These are phyloP conservation scores for Sorex fumeus DNA, from an alignment of 2,113 vertebrate genomes.

Conservation along the genomic window DNA sequence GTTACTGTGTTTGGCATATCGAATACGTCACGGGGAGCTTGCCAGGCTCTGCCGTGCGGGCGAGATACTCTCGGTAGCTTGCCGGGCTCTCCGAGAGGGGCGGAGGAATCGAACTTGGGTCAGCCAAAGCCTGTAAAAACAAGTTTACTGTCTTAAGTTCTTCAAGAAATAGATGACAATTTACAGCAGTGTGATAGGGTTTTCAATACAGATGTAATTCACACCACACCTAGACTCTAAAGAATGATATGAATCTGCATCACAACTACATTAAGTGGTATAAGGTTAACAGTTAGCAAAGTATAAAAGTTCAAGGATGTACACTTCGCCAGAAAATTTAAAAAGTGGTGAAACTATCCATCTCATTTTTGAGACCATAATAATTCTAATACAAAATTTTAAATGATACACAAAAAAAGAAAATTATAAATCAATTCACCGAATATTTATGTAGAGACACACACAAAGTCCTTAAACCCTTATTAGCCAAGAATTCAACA, in stretches of 20 bases:
- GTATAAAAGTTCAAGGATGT: not conserved
- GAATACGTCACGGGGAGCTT: no score
- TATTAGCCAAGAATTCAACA: constrained; percentile 7
- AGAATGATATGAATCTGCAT: not conserved
- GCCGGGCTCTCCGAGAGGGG: no score
- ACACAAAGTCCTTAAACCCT: constrained; percentile 14
- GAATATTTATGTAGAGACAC: not conserved
- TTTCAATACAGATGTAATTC: not conserved
- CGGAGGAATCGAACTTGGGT: no score
- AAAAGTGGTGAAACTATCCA: not conserved
- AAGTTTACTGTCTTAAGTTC: not conserved
- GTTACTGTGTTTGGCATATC: no score
- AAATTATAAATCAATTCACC: constrained; percentile 15
- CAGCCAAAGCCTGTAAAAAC: not conserved
- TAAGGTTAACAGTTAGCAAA: not conserved
- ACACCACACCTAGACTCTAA: not conserved
- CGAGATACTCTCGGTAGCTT: no score
- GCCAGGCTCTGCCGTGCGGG: no score
- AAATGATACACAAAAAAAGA: not conserved
- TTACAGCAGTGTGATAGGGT: not conserved
- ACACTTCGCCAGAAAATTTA: constrained; percentile 14
- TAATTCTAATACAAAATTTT: not conserved
- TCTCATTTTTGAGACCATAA: not conserved
- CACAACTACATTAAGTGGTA: not conserved
- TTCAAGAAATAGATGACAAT: not conserved